These are phyloP conservation scores for Urophycis tenuis DNA, from an alignment of 2,797 vertebrate species.

Conservation along the genomic window DNA sequence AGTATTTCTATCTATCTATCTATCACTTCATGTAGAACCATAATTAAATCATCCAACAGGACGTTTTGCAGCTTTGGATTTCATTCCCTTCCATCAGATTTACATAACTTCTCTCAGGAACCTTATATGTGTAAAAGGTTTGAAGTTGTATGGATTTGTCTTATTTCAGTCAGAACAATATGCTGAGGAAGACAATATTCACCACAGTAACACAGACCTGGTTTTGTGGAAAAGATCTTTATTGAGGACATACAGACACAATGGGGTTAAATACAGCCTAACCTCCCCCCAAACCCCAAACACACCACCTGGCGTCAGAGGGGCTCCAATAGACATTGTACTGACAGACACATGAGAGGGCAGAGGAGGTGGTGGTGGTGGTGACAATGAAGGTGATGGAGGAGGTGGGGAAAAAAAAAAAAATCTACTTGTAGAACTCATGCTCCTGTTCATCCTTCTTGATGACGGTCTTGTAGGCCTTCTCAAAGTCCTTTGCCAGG, in stretches of 20 bases:
- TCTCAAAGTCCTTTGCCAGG: constrained; percentile 91
- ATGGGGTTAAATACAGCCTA: constrained; percentile 26
- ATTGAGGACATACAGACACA: constrained; percentile 51
- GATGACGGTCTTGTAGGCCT: constrained; percentile 92
- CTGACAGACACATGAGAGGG: constrained; percentile 2
- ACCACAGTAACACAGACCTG: neutral
- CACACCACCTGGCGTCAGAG: constrained; percentile 16
- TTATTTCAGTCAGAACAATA: neutral
- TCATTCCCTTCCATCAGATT: neutral
- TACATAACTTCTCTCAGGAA: neutral
- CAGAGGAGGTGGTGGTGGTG: neutral
- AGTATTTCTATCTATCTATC: no score
- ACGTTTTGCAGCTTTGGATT: neutral
- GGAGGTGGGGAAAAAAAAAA: constrained; percentile 15
- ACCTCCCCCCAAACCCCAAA: neutral
- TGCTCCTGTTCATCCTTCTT: constrained; percentile 95
- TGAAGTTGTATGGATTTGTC: neutral
- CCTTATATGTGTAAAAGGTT: neutral
- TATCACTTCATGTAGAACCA: neutral
- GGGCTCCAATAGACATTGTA: constrained; percentile 40
- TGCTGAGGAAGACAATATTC: neutral
- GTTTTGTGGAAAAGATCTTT: constrained; percentile 67
- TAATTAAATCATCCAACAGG: neutral
- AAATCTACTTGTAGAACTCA: constrained; percentile 87
- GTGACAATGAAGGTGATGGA: neutral